phyloP scores from a whole-genome alignment of 53 echinoderm and acorn worm species.

The Glandiceps talaboti region DNA sequence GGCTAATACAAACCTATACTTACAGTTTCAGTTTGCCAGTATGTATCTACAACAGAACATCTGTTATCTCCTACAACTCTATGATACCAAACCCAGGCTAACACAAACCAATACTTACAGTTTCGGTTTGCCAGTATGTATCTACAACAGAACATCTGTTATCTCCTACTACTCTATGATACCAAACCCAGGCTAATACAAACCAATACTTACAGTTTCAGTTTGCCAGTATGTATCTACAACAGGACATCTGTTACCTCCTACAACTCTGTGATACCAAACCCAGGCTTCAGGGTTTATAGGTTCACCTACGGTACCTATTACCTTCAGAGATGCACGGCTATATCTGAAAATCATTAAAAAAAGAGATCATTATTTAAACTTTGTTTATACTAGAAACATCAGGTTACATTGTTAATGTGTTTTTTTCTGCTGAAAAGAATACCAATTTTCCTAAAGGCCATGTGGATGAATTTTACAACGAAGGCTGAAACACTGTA shows the following conservation, averaged over 20 bases:
- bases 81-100: constrained; percentile 88
- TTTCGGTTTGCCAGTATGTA: constrained; percentile 99
- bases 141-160: constrained; percentile 64
- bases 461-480: too few relatives aligned
- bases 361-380: too few relatives aligned
- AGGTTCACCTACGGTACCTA: constrained; percentile 89
- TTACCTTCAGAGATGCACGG: constrained; percentile 64
- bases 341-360: constrained; percentile 38
- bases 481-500: too few relatives aligned
- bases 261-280: constrained; percentile 76
- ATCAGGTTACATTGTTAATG: too few relatives aligned
- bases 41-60: constrained; percentile 80
- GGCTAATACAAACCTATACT: too few relatives aligned
- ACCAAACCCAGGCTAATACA: constrained; percentile 89
- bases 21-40: constrained; percentile 98
- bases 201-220: constrained; percentile 92
- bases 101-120: too few relatives aligned
- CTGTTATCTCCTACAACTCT: constrained; percentile 61
- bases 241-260: constrained; percentile 61
- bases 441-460: too few relatives aligned
- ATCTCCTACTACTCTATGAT: constrained; percentile 73
- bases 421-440: too few relatives aligned
- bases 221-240: constrained; percentile 97
- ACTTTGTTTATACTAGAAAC: too few relatives aligned
- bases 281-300: constrained; percentile 98